These are phyloP conservation scores for Diaprepes abbreviatus DNA, from an alignment of 2,888 invertebrate species.

Conservation along the genomic window DNA sequence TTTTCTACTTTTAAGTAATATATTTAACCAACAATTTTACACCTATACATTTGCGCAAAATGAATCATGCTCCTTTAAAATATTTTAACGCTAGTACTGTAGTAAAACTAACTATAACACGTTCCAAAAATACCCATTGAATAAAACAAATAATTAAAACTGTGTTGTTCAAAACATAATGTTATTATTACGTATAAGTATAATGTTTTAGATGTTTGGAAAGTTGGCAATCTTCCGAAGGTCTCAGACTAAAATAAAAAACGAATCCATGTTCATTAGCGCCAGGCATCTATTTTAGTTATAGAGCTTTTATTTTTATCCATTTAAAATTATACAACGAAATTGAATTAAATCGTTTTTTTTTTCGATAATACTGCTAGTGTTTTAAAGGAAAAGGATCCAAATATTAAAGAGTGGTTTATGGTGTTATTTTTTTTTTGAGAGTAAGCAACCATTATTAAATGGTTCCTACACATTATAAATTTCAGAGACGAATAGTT, in stretches of 20 bases:
- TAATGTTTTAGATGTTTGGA: slow-evolving; percentile 15
- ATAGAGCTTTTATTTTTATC: slow-evolving; percentile 3
- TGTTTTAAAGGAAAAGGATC: no score
- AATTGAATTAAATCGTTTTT: no score
- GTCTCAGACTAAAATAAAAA: slow-evolving; percentile 6
- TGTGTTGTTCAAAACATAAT: background rate
- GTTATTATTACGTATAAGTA: slow-evolving; percentile 17
- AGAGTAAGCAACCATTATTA: no score
- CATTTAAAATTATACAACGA: no score
- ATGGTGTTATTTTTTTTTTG: no score
- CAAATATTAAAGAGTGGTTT: no score
- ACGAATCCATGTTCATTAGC: slow-evolving; percentile 24
- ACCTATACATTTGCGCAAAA: background rate
- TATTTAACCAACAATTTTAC: background rate
- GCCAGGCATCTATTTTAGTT: slow-evolving; percentile 20
- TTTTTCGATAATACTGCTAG: no score
- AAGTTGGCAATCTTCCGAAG: slow-evolving; percentile 19
- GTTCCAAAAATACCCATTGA: slow-evolving; percentile 11
- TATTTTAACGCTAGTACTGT: background rate
- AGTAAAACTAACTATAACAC: slow-evolving; percentile 5
- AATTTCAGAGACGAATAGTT: no score
- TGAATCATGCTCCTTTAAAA: background rate
- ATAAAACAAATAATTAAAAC: slow-evolving; percentile 11
- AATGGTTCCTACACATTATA: no score
- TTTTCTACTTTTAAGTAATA: no score